Percentiles rank a stretch among this genome's conserved stretches.
phyloP scores from a whole-genome alignment of 2,113 vertebrate genomes.

The Zosterops hypoxanthus region DNA sequence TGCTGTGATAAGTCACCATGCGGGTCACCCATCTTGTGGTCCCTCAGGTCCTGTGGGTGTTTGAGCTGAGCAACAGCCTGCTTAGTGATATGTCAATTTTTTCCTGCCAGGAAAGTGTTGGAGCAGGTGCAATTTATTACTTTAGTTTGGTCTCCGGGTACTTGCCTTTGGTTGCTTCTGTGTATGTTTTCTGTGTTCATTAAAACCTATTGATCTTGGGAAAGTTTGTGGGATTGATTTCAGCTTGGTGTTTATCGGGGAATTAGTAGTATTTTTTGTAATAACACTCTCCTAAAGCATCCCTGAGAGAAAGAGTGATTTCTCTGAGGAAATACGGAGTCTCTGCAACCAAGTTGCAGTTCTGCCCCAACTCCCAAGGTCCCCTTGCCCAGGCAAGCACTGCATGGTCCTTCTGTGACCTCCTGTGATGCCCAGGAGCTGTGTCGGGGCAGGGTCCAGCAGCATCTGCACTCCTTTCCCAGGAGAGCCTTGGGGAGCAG shows the following conservation, averaged over 20 bases:
- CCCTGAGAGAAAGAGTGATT: neutral
- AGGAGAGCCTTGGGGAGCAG: neutral
- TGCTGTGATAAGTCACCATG: accelerated
- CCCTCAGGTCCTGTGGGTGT: neutral
- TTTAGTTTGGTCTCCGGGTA: neutral
- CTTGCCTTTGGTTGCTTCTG: neutral
- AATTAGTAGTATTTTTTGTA: constrained; percentile 35
- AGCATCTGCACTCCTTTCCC: neutral
- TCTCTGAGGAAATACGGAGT: neutral
- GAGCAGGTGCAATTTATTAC: constrained; percentile 15
- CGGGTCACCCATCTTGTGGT: neutral
- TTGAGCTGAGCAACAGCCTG: neutral
- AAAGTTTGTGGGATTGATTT: constrained; percentile 57
- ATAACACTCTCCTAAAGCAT: neutral
- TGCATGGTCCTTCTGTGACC: accelerated
- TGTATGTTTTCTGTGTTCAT: constrained; percentile 43
- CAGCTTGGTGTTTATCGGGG: neutral
- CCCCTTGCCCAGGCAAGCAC: neutral
- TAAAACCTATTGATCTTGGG: constrained; percentile 47
- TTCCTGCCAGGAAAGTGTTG: neutral
- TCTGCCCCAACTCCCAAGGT: neutral
- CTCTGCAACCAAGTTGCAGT: neutral
- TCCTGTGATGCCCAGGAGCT: neutral
- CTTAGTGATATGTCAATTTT: constrained; percentile 30
- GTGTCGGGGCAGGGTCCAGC: accelerated